Base-by-base conservation (phyloP, 64 coral and sea anemone species). In the Dendronephthya gigantea region DNA sequence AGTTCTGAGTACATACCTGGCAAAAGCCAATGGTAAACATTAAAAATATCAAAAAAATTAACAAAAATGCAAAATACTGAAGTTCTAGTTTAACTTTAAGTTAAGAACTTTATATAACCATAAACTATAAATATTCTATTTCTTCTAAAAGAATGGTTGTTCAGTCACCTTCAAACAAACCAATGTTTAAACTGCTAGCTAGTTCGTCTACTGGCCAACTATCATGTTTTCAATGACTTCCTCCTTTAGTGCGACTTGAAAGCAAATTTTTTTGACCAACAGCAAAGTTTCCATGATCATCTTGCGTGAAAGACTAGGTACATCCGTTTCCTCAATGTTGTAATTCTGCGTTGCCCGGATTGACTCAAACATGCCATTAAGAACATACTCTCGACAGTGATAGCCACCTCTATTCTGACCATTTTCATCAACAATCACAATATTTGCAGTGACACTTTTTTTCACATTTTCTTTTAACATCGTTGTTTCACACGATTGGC, bases 301-400 rank as follows among this genome's bases (percentile, higher is more conserved):
- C 83, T 88, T 43, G 19, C 47, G 56, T 23, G 87, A 88, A 31
- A 88, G 72, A 30, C 83, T 88, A 36, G 19, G 82, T 33, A 88
- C 50, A 83, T 88, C 76, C n/a, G 45, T 51, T 87, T 87, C 69
- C 79, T 87, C 86, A 28, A 87, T 87, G 35, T 79, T 87, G 38
- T 87, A 81, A 29, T 48, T 23, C 34, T 70, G 37, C 28, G 58
- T 32, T 74, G 70, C 50, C 75, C n/a, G 28, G 41, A 48, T 38
- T 76, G 85, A 87, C 41, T 39, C 22, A n/a, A 87, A 48, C n/a
- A 87, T 34, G 43, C 23, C 41, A 74, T 87, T 76, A 36, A 87
- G 48, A 5, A 87, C 85, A 43, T 12, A 19, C 48, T 23, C 33
- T 1, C 59, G 50, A 48, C 38, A 39, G n/a, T 28, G 39, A 33